Evolutionary conservation across 2,888 invertebrate species (phyloP), one percentile per base, ranked within the genome.

Genomic region (Drosophila lacicola): DNA sequence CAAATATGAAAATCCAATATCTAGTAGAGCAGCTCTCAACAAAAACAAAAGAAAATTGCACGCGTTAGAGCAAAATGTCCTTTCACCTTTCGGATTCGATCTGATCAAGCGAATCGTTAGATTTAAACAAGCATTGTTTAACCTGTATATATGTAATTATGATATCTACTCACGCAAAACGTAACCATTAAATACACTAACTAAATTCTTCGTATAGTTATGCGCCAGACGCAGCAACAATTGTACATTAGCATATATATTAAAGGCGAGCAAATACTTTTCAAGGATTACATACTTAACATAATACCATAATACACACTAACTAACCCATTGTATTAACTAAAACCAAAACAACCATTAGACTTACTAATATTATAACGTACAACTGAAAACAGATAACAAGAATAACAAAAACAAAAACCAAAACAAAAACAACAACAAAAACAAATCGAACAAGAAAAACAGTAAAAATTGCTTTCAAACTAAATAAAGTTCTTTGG

Each of bases 401-500:
- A 21, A 19, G 41, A 70, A 74, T 25, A 25, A 36, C 11, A 74
- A 70, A 50, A 36, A 11, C 29, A 8, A 36, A 36, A 34, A 34
- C 34, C 1, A 17, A 17, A 17, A 17, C 17, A 17, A 17, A 17
- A 36, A 10, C 10, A 54, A 58, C 47, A 68, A 47, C 56, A 34
- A 42, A 68, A 72, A 37, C 17, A 77, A 70, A 53, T 9, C 25
- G 14, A 60, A 60, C 60, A 58, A 17, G 53, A 62, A 70, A 77
- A 66, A 80, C 58, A 71, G 71, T 71, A 76, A 80, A 68, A 87
- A 88, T 84, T 89, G 90, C 91, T 90, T 90, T 90, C 87, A 90
- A 89, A 82, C 83, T 90, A 90, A 91, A 90, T 91, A 90, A 91
- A 90, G 91, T 91, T 91, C 90, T 89, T 91, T 91, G 90, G 89